phyloP scores from a whole-genome alignment of 2,888 invertebrate species.

The Eulithis prunata region DNA sequence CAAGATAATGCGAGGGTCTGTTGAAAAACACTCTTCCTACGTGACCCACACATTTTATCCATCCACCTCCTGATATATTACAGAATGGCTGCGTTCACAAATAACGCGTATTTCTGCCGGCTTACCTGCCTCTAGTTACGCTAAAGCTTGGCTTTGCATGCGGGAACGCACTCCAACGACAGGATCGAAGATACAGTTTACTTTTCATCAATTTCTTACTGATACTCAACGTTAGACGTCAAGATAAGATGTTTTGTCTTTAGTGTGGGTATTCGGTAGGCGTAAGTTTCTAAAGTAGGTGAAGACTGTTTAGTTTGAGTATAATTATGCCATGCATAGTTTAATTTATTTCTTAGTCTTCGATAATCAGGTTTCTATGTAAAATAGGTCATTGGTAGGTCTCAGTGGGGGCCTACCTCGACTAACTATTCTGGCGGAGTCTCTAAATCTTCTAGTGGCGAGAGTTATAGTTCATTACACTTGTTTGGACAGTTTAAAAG shows the following conservation, averaged over 20 bases:
- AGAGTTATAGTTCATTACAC: constrained; percentile 69
- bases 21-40: constrained; percentile 73
- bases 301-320: background rate
- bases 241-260: too few relatives aligned
- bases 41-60: constrained; percentile 72
- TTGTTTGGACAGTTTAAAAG: constrained; percentile 58
- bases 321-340: too few relatives aligned
- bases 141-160: background rate
- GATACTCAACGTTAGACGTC: too few relatives aligned
- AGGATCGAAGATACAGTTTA: too few relatives aligned
- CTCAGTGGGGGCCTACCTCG: constrained; percentile 51
- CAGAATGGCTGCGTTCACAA: constrained; percentile 50
- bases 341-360: background rate
- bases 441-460: constrained; percentile 63
- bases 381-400: constrained; percentile 18
- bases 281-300: too few relatives aligned
- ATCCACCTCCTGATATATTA: constrained; percentile 69
- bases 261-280: too few relatives aligned
- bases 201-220: too few relatives aligned
- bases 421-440: constrained; percentile 60
- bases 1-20: constrained; percentile 64
- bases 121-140: background rate
- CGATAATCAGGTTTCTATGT: constrained; percentile 13
- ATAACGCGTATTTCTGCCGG: constrained; percentile 5
- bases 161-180: background rate